A percentile compares a stretch with the other conserved stretches of the same genome.
phyloP scores from a whole-genome alignment of 2,888 invertebrate genomes.

The Junonia oenone region DNA sequence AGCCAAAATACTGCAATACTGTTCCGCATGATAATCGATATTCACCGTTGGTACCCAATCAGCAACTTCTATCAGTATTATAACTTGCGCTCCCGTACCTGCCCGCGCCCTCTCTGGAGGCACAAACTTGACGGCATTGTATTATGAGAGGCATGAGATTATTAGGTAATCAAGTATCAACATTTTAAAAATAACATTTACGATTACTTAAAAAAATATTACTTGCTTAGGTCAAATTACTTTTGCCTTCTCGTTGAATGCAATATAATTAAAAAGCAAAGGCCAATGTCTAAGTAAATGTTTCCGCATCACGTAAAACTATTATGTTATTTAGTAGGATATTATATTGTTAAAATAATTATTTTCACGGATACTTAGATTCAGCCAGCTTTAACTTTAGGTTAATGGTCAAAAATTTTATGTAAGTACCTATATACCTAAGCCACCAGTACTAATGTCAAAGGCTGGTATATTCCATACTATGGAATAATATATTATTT shows the following conservation, averaged over 20 bases:
- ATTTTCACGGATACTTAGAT: not conserved
- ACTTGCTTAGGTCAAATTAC: not conserved
- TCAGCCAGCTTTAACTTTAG: not conserved
- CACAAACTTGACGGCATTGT: not conserved
- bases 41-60: slow-evolving; percentile 1
- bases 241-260: not conserved
- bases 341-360: not conserved
- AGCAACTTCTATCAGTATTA: not conserved
- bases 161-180: not conserved
- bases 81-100: slow-evolving; percentile 41
- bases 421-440: too few relatives aligned
- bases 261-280: not conserved
- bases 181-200: not conserved
- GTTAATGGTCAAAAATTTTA: not conserved
- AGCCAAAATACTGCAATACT: not conserved
- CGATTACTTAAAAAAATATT: not conserved
- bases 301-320: not conserved
- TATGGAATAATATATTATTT: too few relatives aligned
- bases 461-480: too few relatives aligned
- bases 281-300: not conserved
- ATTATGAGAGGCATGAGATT: not conserved
- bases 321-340: not conserved
- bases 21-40: slow-evolving; percentile 13
- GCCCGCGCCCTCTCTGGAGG: slow-evolving; percentile 50
- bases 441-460: too few relatives aligned